Evolutionary conservation across 2,888 invertebrate species (phyloP), one percentile per base, ranked within the genome.

Genomic region (Synanthedon formicaeformis): DNA sequence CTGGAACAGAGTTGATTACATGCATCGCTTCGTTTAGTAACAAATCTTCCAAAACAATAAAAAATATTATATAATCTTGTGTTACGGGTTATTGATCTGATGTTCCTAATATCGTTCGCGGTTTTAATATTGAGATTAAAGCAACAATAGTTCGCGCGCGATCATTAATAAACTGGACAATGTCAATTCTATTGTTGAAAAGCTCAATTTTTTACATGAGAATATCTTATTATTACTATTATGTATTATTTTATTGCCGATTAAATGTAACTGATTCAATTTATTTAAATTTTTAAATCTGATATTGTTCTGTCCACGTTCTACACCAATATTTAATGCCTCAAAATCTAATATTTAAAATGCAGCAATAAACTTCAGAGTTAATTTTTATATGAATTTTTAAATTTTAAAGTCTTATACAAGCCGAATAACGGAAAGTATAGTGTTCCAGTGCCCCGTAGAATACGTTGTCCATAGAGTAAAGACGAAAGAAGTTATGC

Each of bases 1-100:
- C 76, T 73, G 78, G 73, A 78, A 79, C 78, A 70, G 34, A 80
- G 65, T 65, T 73, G 73, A 76, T 56, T 72, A 23, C 23, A 23
- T 23, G 81, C 79, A 79, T 82, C 76, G 76, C 65, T 72, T 69
- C 70, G 75, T 69, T 77, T 71, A 65, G 72, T 70, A 72, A 74
- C 71, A 72, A 78, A 77, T 78, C 81, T 85, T 86, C 81, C 81
- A 82, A 85, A 84, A 78, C 79, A 59, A 72, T 81, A 75, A 72
- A 81, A 74, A 78, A 76, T 53, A 23, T 48, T 78, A 74, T 65
- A 75, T 73, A 34, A 34, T 34, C 34, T 79, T 71, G 78, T 74
- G 75, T 81, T 84, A 84, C 86, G 85, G 86, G 85, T 85, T 81
- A 72, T 78, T 81, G 85, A 84, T 82, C 83, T 82, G 83, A 86